Percentiles rank a stretch among this genome's conserved stretches.
phyloP scores from a whole-genome alignment of 2,888 invertebrate genomes.

The Sericinus montela region DNA sequence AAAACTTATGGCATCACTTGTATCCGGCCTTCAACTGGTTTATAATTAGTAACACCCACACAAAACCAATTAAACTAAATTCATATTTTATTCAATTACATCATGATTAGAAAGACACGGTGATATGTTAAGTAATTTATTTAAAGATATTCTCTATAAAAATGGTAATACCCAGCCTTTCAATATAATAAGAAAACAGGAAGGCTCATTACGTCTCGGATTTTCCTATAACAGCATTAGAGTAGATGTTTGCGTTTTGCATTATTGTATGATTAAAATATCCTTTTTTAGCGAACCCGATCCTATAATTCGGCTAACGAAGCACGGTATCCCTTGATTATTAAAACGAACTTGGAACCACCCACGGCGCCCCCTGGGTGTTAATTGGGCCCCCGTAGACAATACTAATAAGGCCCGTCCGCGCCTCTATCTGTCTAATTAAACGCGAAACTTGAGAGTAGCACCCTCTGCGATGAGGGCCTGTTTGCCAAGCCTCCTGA shows the following conservation, averaged over 20 bases:
- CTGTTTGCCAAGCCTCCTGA: constrained; percentile 74
- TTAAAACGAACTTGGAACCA: constrained; percentile 73
- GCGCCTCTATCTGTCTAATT: constrained; percentile 79
- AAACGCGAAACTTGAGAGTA: constrained; percentile 79
- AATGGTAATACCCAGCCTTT: constrained; percentile 8
- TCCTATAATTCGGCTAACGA: constrained; percentile 74
- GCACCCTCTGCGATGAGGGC: constrained; percentile 73
- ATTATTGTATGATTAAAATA: constrained; percentile 9
- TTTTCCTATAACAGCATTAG: background rate
- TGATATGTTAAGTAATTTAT: constrained; percentile 17
- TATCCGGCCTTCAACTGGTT: constrained; percentile 24
- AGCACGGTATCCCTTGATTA: constrained; percentile 75
- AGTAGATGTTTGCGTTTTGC: constrained; percentile 5
- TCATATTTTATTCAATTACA: constrained; percentile 25
- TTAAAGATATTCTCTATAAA: background rate
- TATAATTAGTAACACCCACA: constrained; percentile 33
- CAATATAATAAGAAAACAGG: constrained; percentile 8
- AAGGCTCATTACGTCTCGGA: background rate
- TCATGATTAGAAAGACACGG: constrained; percentile 7
- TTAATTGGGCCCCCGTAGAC: constrained; percentile 80
- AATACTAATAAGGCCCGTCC: constrained; percentile 79
- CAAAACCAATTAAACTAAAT: constrained; percentile 32
- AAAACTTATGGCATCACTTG: constrained; percentile 21
- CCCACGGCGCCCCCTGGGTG: constrained; percentile 71
- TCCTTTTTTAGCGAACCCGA: constrained; percentile 44